Conservation (phyloP, 1,140 invertebrate species). For the Philopotamus ludificatus region DNA sequence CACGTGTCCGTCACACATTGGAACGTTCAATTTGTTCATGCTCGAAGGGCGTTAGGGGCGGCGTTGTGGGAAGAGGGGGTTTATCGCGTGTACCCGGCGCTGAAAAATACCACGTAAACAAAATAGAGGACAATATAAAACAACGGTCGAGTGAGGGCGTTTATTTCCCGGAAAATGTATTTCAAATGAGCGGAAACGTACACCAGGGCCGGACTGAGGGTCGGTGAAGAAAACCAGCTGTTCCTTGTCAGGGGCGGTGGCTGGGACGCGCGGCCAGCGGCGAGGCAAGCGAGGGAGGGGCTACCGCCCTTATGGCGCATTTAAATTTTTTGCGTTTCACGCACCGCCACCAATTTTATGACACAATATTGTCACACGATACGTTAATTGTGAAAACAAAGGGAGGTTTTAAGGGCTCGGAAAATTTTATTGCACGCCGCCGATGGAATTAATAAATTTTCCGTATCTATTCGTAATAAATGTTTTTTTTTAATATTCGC, state of each 20-base stretch:
- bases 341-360: too few species aligned
- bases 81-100: conserved; percentile 23
- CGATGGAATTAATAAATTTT: too few species aligned
- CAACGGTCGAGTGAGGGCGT: conserved; percentile 19
- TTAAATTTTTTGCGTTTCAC: too few species aligned
- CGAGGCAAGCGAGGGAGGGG: too few species aligned
- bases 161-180: conserved; percentile 38
- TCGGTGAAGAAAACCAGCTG: conserved; percentile 8
- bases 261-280: not conserved
- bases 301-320: too few species aligned
- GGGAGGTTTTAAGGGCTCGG: too few species aligned
- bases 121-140: conserved; percentile 31
- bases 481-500: not conserved
- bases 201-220: conserved; percentile 3
- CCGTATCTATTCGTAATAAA: not conserved
- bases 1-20: too few species aligned
- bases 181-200: conserved; percentile 37
- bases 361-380: too few species aligned
- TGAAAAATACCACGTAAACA: conserved; percentile 36
- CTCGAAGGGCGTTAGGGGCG: too few species aligned
- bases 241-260: not conserved
- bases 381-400: too few species aligned
- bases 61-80: conserved; percentile 4
- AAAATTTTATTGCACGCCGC: too few species aligned
- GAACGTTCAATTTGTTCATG: too few species aligned